Base-by-base conservation (phyloP, 2,888 invertebrate species). In the Gortyna flavago region DNA sequence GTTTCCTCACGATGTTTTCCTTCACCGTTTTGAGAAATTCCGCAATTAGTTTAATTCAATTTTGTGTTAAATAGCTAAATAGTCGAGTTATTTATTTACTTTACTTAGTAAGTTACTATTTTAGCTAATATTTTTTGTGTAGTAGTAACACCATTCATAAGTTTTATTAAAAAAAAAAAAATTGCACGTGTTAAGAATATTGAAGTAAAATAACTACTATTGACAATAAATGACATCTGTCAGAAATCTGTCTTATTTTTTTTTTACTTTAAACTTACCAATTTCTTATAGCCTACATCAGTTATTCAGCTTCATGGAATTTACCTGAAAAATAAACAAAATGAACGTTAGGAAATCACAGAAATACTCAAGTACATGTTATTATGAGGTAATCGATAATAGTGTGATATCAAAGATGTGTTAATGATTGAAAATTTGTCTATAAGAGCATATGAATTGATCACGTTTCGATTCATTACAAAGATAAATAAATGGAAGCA, bases 271-370 rank as follows among this genome's bases (percentile, higher is more conserved):
- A n/a, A 38, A 48, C 81, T 83, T 68, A 83, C 81, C 79, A 51
- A 38, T 25, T 32, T 5, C 7, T 25, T 41, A 16, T 5, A 5
- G 2, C 0, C n/a, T 6, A 35, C 38, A 35, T 21, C 29, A 2
- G 6, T 29, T 44, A 18, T 29, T 68, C 21, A 18, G 29, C 2
- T n/a, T 41, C 64, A 44, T 35, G 25, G n/a, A 44, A 74, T 68
- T 86, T 87, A 87, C 84, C 86, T 88, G 84, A 59, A 86, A 87
- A 41, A 35, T 9, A 29, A 21, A 35, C 18, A 65, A 72, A 38
- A 71, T 1, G 38, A 16, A 35, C 18, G 64, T 83, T 70, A 85
- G 18, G 13, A 67, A 71, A 76, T 77, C 41, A 72, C 57, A 77
- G 62, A 68, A 62, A 61, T 41, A 29, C 9, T 18, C n/a, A 25